phyloP scores from a whole-genome alignment of 1,140 invertebrate genomes.

The Diachasmimorpha longicaudata region DNA sequence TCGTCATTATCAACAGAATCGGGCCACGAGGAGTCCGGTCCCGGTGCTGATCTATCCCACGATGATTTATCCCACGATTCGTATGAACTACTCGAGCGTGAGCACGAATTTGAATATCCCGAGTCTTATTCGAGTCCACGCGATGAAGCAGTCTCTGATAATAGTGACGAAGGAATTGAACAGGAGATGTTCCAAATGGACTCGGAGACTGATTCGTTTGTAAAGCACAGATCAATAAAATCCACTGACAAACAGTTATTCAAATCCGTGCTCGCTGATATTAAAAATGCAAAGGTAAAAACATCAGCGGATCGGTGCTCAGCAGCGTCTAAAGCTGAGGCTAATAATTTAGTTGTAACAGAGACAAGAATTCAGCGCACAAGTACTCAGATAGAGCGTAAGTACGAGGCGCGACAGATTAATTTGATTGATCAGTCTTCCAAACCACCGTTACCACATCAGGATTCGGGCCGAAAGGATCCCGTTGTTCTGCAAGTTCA shows the following conservation, averaged over 20 bases:
- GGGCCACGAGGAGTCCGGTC: constrained; percentile 66
- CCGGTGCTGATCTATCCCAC: constrained; percentile 72
- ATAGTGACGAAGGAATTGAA: constrained; percentile 59
- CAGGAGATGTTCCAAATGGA: constrained; percentile 63
- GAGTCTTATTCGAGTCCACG: constrained; percentile 58
- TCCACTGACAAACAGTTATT: constrained; percentile 48
- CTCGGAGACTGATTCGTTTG: constrained; percentile 58
- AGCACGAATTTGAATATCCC: constrained; percentile 59
- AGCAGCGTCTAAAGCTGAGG: constrained; percentile 25
- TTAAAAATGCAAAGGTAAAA: constrained; percentile 43
- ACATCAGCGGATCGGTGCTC: constrained; percentile 52
- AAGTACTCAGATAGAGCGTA: constrained; percentile 54
- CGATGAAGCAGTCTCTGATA: constrained; percentile 50
- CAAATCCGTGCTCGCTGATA: constrained; percentile 49
- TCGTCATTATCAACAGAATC: constrained; percentile 70
- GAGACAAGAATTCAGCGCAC: constrained; percentile 56
- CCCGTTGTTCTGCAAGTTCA: constrained; percentile 57
- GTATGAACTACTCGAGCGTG: constrained; percentile 82
- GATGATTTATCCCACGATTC: constrained; percentile 89
- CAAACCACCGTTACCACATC: constrained; percentile 38
- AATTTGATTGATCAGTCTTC: constrained; percentile 41
- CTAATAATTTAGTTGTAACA: constrained; percentile 44
- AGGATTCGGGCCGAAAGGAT: constrained; percentile 51
- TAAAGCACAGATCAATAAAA: constrained; percentile 54
- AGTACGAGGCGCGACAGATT: constrained; percentile 47